Percentiles rank a stretch among this genome's conserved stretches.
These are phyloP conservation scores for Channallabes apus DNA, from an alignment of 2,797 vertebrate genomes.

Conservation along the genomic window DNA sequence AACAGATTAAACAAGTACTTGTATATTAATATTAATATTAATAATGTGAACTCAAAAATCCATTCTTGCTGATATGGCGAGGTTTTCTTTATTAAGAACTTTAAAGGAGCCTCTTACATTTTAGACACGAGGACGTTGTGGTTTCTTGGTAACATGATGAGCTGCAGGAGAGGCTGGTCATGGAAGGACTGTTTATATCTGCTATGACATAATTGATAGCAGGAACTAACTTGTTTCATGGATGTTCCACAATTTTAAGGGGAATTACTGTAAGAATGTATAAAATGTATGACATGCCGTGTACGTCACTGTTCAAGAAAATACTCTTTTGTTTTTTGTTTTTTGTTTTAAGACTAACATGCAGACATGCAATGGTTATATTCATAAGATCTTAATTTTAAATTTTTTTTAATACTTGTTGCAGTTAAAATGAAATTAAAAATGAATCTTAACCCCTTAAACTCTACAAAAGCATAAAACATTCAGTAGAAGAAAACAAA, in stretches of 20 bases:
- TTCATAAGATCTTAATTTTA: neutral
- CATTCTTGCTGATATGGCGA: neutral
- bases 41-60: no score
- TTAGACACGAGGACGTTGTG: neutral
- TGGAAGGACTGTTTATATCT: neutral
- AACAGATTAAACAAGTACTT: neutral
- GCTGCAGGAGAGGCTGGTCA: neutral
- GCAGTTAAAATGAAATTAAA: neutral
- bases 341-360: no score
- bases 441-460: neutral
- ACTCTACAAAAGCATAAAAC: neutral
- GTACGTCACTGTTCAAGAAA: neutral
- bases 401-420: no score
- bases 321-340: no score
- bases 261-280: neutral
- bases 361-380: no score
- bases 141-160: constrained; percentile 2
- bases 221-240: constrained; percentile 1
- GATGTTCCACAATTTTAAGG: neutral
- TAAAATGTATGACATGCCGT: neutral
- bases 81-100: neutral
- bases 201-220: neutral
- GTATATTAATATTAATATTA: neutral
- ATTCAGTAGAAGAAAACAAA: neutral
- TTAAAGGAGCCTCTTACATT: neutral